A percentile compares a stretch with the other conserved stretches of the same genome.
Conservation (phyloP, 1,140 invertebrate genomes). For the Glossosoma conforme region DNA sequence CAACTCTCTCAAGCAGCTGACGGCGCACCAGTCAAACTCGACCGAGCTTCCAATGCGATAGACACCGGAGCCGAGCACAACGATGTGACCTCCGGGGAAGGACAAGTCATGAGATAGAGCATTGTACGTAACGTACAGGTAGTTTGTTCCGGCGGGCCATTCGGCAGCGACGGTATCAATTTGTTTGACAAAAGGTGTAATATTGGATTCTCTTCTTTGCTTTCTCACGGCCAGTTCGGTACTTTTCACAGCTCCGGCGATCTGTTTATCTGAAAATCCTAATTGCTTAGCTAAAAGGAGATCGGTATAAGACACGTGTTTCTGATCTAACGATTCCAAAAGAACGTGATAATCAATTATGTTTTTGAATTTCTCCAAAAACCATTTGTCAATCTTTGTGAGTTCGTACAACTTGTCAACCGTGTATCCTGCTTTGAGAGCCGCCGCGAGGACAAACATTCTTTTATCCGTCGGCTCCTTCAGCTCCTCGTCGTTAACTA, state of each 20-base stretch:
- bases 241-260: constrained; percentile 82
- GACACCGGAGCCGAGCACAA: constrained; percentile 93
- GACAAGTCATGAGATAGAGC: constrained; percentile 80
- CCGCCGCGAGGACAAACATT: constrained; percentile 94
- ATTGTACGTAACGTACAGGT: constrained; percentile 96
- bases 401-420: constrained; percentile 83
- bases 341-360: constrained; percentile 72
- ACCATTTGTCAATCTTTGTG: constrained; percentile 98
- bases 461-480: constrained; percentile 92
- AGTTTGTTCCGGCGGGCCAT: constrained; percentile 98
- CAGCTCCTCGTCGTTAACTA: constrained; percentile 80
- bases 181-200: constrained; percentile 91
- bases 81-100: constrained; percentile 74
- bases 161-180: constrained; percentile 99
- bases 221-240: constrained; percentile 76
- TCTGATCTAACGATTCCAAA: constrained; percentile 60
- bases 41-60: constrained; percentile 98
- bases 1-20: constrained; percentile 90
- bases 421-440: constrained; percentile 73
- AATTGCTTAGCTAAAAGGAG: constrained; percentile 84
- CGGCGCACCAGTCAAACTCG: constrained; percentile 99
- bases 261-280: constrained; percentile 98
- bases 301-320: constrained; percentile 54
- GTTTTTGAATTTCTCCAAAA: constrained; percentile 91
- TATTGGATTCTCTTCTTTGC: constrained; percentile 64